Conservation (phyloP, 2,797 vertebrate species). For the Pipistrellus pygmaeus region DNA sequence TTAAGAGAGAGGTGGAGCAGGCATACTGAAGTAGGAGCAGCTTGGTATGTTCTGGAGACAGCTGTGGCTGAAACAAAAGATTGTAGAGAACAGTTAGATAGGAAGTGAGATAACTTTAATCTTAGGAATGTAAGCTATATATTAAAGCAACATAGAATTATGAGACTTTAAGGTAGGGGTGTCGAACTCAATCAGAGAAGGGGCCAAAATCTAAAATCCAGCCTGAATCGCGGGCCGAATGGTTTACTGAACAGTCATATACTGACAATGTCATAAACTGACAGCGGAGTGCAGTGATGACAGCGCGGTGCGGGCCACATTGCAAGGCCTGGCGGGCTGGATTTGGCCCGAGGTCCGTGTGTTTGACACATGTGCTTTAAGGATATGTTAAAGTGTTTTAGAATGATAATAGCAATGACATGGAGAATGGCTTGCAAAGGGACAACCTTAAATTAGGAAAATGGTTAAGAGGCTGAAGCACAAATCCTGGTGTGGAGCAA, state of each 20-base stretch:
- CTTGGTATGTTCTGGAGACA: neutral
- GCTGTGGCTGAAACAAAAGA: neutral
- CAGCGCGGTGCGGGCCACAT: too few species aligned
- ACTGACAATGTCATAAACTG: too few species aligned
- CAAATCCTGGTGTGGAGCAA: neutral
- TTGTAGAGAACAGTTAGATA: neutral
- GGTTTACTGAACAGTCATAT: too few species aligned
- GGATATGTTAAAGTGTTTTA: slow-evolving; percentile 22
- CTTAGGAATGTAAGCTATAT: neutral
- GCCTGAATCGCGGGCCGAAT: too few species aligned
- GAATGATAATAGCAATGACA: neutral
- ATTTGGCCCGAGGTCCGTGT: too few species aligned
- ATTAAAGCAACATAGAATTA: neutral
- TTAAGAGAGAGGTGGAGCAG: neutral
- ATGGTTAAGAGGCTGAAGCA: neutral
- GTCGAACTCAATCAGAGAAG: too few species aligned
- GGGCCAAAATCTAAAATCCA: too few species aligned
- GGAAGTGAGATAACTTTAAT: neutral
- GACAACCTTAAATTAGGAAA: neutral
- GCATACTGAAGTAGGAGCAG: neutral
- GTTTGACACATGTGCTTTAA: too few species aligned
- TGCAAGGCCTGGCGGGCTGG: too few species aligned
- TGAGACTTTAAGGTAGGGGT: neutral
- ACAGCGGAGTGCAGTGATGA: too few species aligned
- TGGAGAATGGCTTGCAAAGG: neutral